Base-by-base conservation (phyloP, 2,797 vertebrate genomes). In the Steatocranus sp. region DNA sequence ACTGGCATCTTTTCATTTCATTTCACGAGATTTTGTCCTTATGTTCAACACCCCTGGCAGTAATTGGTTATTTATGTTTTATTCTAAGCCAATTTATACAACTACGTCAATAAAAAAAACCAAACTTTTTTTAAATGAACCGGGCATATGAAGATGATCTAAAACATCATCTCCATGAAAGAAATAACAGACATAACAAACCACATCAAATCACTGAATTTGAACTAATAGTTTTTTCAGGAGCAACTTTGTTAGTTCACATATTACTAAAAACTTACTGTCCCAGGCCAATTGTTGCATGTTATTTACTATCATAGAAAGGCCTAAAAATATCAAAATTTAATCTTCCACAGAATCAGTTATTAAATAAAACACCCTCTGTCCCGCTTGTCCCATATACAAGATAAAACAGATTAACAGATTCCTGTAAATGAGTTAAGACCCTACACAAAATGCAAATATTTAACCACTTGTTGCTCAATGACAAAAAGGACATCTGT, bases 321-420 rank as follows among this genome's bases (percentile, higher is more conserved):
- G 15, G 34, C 34, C 15, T 43, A 27, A 70, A 68, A 18, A 70
- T 27, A 17, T 17, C 41, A 8, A 70, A 70, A 43, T 43, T 0
- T 0, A 25, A 48, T 27, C 63, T 46, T 27, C 23, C 38, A 70
- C 3, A 3, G 15, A 18, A 46, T 70, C 8, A 10, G 7, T 54
- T 3, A 41, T 54, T 6, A 50, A 36, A 43, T 46, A 73, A 76
- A 25, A 3, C 6, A 25, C 30, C 58, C 75, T 88, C 85, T 86
- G 73, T 58, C 49, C 78, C 63, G 1, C 11, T 68, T 32, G 6
- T 34, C 25, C 3, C 23, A 80, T 20, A 53, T 10, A 12, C 30
- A 66, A 61, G 17, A 54, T 25, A 83, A 85, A 66, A 91, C 70
- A 88, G 50, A 92, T 86, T 89, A 89, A 91, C 88, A 48, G 75